Base-by-base conservation (phyloP, 2,113 vertebrate species). In the Xenopus borealis region DNA sequence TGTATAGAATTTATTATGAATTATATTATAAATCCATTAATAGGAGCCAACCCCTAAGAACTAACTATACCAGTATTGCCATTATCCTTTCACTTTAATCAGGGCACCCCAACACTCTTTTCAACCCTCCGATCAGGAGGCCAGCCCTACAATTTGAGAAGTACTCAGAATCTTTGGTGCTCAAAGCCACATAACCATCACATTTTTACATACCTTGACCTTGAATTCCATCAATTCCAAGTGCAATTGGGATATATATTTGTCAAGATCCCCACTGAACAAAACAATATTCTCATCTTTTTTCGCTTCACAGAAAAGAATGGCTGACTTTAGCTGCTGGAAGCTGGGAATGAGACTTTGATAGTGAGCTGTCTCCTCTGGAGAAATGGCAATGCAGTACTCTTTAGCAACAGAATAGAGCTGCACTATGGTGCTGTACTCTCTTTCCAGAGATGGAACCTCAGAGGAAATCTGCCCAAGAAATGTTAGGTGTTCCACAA, bases 401-500 rank as follows among this genome's bases (percentile, higher is more conserved):
- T 81, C 50, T 27, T 27, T 84, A 17, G 81, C 52, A 55, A 90
- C 62, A 10, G 81, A 81, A 71, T 84, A 80, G 0, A 91, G 66
- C 11, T 88, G 81, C 23, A 75, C 72, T 23, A 88, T 12, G 5
- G 23, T 12, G 3, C 33, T 50, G 62, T 80, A 83, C 0, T 88
- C 80, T 47, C 30, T 79, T 33, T 88, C 85, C 68, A 90, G 70
- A 14, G 64, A 4, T 44, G 79, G 53, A 44, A 89, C 71, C 55
- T 78, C 75, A 16, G 71, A 74, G 9, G 81, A 81, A 66, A 88
- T 75, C 1, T 59, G 66, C 30, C 80, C 71, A 66, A 88, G 73
- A 58, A 86, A 87, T 18, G 78, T 80, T 52, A 91, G 82, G 20
- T 86, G 70, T 3, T 87, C 78, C 63, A 87, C 72, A 75, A 90